Evolutionary conservation across 2,888 invertebrate species (phyloP).

Genomic region (Cryptops parisi): DNA sequence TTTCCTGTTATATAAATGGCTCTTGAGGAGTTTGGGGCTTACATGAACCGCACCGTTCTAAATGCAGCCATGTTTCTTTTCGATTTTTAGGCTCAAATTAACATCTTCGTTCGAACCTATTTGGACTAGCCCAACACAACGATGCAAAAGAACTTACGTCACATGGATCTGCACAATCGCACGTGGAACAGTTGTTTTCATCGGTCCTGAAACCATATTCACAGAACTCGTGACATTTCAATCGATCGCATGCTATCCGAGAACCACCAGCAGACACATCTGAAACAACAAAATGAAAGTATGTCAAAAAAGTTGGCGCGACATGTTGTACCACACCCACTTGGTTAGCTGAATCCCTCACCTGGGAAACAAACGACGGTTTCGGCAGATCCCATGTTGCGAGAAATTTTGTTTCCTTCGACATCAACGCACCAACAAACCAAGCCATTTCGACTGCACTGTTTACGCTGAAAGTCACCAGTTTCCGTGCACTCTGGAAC

Average conservation of each 20-base stretch:
- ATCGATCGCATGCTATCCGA: conserved; percentile 41
- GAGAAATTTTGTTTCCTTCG: conserved; percentile 54
- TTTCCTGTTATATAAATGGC: too few relatives aligned
- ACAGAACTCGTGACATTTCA: conserved; percentile 66
- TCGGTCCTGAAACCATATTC: conserved; percentile 67
- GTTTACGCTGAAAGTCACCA: conserved; percentile 55
- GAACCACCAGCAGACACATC: not conserved
- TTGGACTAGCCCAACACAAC: too few relatives aligned
- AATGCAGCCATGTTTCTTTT: too few relatives aligned
- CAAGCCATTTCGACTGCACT: conserved; percentile 68
- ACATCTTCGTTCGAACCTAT: too few relatives aligned
- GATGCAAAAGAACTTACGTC: conserved; percentile 30
- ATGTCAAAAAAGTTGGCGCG: not conserved
- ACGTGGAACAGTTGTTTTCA: conserved; percentile 58
- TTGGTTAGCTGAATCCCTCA: not conserved
- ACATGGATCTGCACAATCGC: conserved; percentile 74
- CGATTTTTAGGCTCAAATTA: too few relatives aligned
- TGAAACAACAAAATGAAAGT: not conserved
- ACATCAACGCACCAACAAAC: conserved; percentile 78
- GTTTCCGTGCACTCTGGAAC: conserved; percentile 56
- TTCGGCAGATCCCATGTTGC: conserved; percentile 62
- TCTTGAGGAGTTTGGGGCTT: too few relatives aligned
- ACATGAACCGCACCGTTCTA: too few relatives aligned
- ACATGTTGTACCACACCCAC: not conserved
- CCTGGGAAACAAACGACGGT: conserved; percentile 44